A percentile compares a stretch with the other conserved stretches of the same genome.
These are phyloP conservation scores for Scolopax rusticola DNA, from an alignment of 2,797 vertebrate species.

Conservation along the genomic window DNA sequence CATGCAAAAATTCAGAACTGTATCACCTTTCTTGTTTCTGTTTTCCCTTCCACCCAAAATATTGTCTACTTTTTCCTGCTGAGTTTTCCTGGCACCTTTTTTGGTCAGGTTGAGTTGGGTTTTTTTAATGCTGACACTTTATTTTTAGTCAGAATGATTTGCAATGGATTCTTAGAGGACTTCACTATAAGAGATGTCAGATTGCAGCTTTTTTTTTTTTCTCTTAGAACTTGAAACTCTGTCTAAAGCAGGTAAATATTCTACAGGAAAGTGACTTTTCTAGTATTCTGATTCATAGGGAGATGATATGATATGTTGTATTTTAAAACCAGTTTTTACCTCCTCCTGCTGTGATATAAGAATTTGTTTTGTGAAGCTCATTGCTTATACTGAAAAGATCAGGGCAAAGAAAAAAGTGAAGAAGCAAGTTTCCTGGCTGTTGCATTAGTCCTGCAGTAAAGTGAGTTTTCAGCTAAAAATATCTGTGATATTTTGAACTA, in stretches of 20 bases:
- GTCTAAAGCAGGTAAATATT: conserved; percentile 10
- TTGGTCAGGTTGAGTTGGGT: neutral
- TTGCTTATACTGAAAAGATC: neutral
- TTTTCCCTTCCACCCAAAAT: neutral
- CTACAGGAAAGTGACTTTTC: neutral
- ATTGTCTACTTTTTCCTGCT: neutral
- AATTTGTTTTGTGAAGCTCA: neutral
- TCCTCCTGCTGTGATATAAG: neutral
- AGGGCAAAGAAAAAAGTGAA: neutral
- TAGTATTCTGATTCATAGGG: neutral
- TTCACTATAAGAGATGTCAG: neutral
- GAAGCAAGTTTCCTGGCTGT: neutral
- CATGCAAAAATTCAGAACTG: neutral
- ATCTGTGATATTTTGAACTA: neutral
- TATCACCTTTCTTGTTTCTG: neutral
- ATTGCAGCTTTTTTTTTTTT: neutral
- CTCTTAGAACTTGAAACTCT: neutral
- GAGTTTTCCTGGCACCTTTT: neutral
- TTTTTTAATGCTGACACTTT: neutral
- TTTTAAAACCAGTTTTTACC: conserved; percentile 3
- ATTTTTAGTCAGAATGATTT: neutral
- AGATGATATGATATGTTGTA: neutral
- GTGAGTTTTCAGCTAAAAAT: neutral
- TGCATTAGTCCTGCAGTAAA: neutral
- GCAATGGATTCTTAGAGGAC: neutral